phyloP scores from a whole-genome alignment of 1,140 invertebrate species.

The Tribolium madens region DNA sequence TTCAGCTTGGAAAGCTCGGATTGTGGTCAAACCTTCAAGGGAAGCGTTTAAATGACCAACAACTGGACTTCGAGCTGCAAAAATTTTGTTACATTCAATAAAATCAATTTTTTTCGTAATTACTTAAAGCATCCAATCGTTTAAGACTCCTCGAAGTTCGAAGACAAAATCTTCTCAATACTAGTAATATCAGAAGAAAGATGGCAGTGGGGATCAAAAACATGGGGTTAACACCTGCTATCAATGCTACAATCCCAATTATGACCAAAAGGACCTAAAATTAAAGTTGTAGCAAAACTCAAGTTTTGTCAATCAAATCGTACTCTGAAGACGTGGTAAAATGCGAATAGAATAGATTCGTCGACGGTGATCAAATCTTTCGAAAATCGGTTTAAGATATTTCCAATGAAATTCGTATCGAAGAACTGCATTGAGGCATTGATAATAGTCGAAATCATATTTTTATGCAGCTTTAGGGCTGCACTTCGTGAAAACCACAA shows the following conservation, averaged over 20 bases:
- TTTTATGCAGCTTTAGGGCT: conserved; percentile 74
- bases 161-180: conserved; percentile 72
- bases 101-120: background rate
- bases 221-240: conserved; percentile 51
- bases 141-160: conserved; percentile 74
- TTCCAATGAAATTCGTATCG: conserved; percentile 68
- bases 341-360: conserved; percentile 72
- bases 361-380: conserved; percentile 75
- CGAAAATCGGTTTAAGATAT: conserved; percentile 74
- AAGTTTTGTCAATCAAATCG: background rate
- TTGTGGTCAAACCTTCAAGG: conserved; percentile 89
- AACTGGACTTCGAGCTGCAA: conserved; percentile 80
- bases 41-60: conserved; percentile 91
- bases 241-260: conserved; percentile 50
- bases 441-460: conserved; percentile 73
- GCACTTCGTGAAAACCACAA: conserved; percentile 72
- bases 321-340: conserved; percentile 62
- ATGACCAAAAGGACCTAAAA: conserved; percentile 54
- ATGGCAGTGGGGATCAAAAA: conserved; percentile 65
- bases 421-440: conserved; percentile 77
- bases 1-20: conserved; percentile 86
- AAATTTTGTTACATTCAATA: conserved; percentile 17
- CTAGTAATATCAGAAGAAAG: conserved; percentile 69
- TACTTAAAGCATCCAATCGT: conserved; percentile 75
- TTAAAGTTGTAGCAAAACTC: background rate